These are phyloP conservation scores for Odontamblyopus lacepedii DNA, from an alignment of 2,797 vertebrate species.

Conservation along the genomic window DNA sequence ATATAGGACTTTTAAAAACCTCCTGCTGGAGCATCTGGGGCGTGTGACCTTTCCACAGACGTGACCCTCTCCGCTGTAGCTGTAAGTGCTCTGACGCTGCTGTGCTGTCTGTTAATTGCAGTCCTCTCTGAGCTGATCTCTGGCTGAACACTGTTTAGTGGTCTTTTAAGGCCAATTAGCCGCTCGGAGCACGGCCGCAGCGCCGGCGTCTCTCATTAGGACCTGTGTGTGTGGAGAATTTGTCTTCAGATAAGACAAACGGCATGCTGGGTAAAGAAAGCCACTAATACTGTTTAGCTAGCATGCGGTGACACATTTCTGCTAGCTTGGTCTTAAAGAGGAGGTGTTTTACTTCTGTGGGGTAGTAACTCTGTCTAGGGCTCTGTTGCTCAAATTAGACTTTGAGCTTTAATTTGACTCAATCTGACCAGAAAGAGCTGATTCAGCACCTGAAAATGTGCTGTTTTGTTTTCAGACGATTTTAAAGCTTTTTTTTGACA, in stretches of 20 bases:
- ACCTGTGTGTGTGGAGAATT: slow-evolving; percentile 18
- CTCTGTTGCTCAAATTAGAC: too few species aligned
- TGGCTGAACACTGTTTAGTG: slow-evolving; percentile 36
- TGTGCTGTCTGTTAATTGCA: slow-evolving; percentile 47
- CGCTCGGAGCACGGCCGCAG: slow-evolving; percentile 7
- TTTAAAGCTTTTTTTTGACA: too few species aligned
- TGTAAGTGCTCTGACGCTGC: slow-evolving; percentile 46
- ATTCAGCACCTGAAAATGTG: too few species aligned
- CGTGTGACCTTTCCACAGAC: slow-evolving; percentile 30
- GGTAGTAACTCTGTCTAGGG: too few species aligned
- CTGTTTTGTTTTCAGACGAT: too few species aligned
- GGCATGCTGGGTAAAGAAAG: slow-evolving; percentile 9
- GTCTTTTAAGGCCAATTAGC: slow-evolving; percentile 55
- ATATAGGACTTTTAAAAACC: too few species aligned
- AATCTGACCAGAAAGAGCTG: too few species aligned
- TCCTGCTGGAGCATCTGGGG: slow-evolving; percentile 3
- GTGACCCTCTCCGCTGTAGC: slow-evolving; percentile 41
- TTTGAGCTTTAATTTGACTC: too few species aligned
- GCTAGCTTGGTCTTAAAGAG: too few species aligned
- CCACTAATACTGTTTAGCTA: slow-evolving; percentile 21
- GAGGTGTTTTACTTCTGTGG: too few species aligned
- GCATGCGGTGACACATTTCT: slow-evolving; percentile 20
- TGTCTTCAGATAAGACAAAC: slow-evolving; percentile 8
- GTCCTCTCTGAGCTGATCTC: slow-evolving; percentile 42
- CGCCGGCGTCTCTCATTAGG: slow-evolving; percentile 15